These are phyloP conservation scores for Drosophila repleta DNA, from an alignment of 1,140 invertebrate genomes.

Conservation along the genomic window DNA sequence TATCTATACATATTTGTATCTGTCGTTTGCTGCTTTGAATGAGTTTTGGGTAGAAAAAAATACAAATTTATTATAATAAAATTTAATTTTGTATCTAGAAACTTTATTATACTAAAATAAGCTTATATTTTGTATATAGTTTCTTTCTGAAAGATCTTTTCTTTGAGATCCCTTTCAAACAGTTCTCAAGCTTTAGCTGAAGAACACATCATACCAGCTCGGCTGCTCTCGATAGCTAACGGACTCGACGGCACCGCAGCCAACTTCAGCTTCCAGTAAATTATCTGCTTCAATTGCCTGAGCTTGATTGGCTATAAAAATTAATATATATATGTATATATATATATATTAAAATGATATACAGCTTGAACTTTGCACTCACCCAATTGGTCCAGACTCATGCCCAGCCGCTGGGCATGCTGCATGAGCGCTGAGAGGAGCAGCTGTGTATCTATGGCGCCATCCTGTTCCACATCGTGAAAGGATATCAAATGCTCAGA, in stretches of 20 bases:
- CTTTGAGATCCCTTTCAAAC: background rate
- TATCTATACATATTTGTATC: too few relatives aligned
- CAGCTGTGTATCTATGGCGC: conserved; percentile 39
- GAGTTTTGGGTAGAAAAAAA: too few relatives aligned
- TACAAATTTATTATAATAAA: too few relatives aligned
- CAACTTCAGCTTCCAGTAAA: background rate
- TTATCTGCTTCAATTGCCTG: conserved; percentile 1
- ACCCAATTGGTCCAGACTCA: conserved; percentile 57
- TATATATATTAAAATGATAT: too few relatives aligned
- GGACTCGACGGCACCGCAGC: conserved; percentile 17
- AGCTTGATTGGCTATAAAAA: conserved; percentile 16
- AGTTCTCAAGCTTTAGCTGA: conserved; percentile 15
- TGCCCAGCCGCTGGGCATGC: conserved; percentile 56
- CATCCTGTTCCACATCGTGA: conserved; percentile 39
- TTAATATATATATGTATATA: background rate
- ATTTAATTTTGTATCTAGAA: too few relatives aligned
- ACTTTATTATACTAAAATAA: too few relatives aligned
- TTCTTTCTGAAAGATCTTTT: background rate
- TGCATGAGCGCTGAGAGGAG: conserved; percentile 50
- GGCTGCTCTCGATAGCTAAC: conserved; percentile 29
- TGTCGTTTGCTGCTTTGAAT: too few relatives aligned
- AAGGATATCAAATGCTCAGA: conserved; percentile 20
- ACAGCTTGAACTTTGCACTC: background rate
- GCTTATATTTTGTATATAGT: background rate
- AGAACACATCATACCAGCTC: conserved; percentile 60